Evolutionary conservation across 2,888 invertebrate genomes (phyloP).

Genomic region (Chaitophorus viminalis): DNA sequence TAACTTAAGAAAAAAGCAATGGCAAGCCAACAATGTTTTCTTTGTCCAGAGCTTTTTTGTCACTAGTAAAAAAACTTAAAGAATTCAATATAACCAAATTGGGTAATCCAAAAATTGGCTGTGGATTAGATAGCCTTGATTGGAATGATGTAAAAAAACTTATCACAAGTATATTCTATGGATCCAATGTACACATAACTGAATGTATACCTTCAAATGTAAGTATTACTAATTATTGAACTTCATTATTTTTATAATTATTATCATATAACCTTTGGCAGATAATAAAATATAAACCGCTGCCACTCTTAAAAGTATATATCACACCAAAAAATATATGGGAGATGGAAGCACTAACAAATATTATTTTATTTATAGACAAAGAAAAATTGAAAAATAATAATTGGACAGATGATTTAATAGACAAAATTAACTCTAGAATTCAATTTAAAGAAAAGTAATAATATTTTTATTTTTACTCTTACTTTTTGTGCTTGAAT

Average conservation of each 20-base stretch:
- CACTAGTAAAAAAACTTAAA: constrained; percentile 69
- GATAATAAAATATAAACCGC: neutral
- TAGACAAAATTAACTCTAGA: neutral
- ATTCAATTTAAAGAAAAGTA: constrained; percentile 51
- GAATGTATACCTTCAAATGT: constrained; percentile 66
- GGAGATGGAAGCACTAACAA: constrained; percentile 18
- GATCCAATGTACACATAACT: constrained; percentile 69
- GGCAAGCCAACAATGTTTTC: constrained; percentile 69
- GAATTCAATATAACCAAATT: constrained; percentile 70
- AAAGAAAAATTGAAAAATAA: neutral
- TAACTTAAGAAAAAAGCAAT: constrained; percentile 72
- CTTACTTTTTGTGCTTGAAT: neutral
- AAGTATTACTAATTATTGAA: neutral
- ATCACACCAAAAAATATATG: constrained; percentile 36
- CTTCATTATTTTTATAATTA: neutral
- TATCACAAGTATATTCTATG: constrained; percentile 70
- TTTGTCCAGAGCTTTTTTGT: constrained; percentile 64
- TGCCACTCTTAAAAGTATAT: neutral
- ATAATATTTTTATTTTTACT: constrained; percentile 21
- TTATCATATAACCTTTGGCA: constrained; percentile 1
- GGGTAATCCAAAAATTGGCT: constrained; percentile 76
- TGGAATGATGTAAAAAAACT: constrained; percentile 72
- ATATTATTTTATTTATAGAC: constrained; percentile 39
- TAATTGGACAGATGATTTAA: neutral
- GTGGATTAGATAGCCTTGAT: constrained; percentile 75